Evolutionary conservation across 2,888 invertebrate genomes (phyloP), one percentile per base, ranked within the genome.

Genomic region (Horisme vitalbata): DNA sequence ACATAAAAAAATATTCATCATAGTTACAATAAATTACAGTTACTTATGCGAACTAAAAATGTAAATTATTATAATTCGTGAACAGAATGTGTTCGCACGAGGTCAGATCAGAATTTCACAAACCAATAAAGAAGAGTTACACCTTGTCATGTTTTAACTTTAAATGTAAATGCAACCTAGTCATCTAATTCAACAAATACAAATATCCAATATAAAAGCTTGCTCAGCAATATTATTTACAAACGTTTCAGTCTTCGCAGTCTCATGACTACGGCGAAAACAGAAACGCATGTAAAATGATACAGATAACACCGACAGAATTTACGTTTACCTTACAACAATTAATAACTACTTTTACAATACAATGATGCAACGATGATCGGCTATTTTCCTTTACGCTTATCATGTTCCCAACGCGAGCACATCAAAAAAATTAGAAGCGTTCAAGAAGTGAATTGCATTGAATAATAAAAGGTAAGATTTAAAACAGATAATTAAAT

Each of bases 1-100:
- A 90, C 90, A 90, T 90, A 90, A 90, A 90, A 89, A 89, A 90
- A 89, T 89, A 89, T 88, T 78, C 84, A 87, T 87, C 86, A 76
- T 87, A 85, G 87, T 85, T 88, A 88, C 79, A 88, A 89, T 88
- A 88, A 88, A 87, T 87, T 87, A 89, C 80, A 81, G 81, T 81
- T 85, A 88, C 85, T 83, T 85, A 86, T 82, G 81, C 79, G 65
- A 87, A 87, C 79, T 83, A 82, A 87, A n/a, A 83, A 75, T 70
- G 77, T 79, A 82, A 75, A 81, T 75, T 76, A 84, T 76, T 70
- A 79, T 76, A 80, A 79, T 82, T 78, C 77, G 75, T 77, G 75
- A 82, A 81, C 74, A 69, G 59, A 79, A 76, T 43, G 46, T 61
- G 57, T 60, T 65, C 73, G 69, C 74, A 73, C 71, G 65, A 67